Evolutionary conservation across 2,113 vertebrate genomes (phyloP).

Genomic region (Psophia crepitans): DNA sequence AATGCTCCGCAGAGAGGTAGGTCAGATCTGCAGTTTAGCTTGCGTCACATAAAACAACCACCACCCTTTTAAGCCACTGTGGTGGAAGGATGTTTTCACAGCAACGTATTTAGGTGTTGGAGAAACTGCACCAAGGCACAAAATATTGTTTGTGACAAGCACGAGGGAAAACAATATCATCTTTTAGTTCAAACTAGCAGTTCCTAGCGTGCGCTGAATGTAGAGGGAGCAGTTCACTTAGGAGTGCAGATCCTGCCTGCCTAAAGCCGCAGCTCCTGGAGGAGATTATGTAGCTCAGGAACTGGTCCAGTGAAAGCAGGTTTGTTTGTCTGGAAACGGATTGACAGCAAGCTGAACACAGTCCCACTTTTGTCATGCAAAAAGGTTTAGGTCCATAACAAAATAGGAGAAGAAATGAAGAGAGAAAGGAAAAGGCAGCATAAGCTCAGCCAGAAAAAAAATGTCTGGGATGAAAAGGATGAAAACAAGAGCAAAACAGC

Average conservation of each 20-base stretch:
- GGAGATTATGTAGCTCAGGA: neutral
- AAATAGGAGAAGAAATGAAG: neutral
- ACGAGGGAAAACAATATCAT: neutral
- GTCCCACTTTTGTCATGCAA: neutral
- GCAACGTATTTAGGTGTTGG: neutral
- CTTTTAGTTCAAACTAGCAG: neutral
- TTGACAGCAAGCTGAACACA: neutral
- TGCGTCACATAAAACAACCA: accelerated
- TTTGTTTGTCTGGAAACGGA: neutral
- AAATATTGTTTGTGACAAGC: neutral
- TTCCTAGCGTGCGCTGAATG: accelerated
- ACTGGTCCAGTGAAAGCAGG: neutral
- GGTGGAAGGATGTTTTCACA: neutral
- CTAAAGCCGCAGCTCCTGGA: neutral
- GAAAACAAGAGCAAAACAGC: neutral
- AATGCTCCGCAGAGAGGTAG: neutral
- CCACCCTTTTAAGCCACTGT: neutral
- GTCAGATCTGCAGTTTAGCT: neutral
- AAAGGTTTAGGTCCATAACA: neutral
- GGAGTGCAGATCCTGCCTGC: neutral
- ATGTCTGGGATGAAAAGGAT: neutral
- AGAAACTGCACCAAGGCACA: neutral
- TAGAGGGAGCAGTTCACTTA: neutral
- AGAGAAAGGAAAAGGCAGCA: neutral
- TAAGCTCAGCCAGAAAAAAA: neutral